phyloP scores from a whole-genome alignment of 2,797 vertebrate genomes.

The Acanthurus leucopareius region DNA sequence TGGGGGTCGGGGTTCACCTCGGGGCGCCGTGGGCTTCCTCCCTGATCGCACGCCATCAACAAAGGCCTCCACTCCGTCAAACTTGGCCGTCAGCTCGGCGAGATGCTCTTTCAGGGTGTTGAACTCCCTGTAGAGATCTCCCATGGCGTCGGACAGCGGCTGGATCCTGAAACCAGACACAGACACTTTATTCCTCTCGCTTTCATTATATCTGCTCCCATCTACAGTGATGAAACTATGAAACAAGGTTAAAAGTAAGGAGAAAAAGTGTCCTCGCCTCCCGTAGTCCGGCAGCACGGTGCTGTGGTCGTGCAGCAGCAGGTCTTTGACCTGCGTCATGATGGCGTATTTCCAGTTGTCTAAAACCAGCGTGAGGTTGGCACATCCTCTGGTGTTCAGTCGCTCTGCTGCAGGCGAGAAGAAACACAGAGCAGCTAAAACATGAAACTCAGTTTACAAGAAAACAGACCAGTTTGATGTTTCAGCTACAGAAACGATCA shows the following conservation, averaged over 20 bases:
- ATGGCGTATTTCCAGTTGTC: conserved; percentile 95
- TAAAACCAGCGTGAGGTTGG: conserved; percentile 90
- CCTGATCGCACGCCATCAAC: conserved; percentile 82
- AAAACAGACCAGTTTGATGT: too few relatives aligned
- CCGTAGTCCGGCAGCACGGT: conserved; percentile 91
- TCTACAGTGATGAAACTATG: background rate
- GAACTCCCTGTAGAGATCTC: conserved; percentile 90
- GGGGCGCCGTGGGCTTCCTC: conserved; percentile 43
- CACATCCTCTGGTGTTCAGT: conserved; percentile 78
- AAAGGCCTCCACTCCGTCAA: conserved; percentile 85
- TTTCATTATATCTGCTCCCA: too few relatives aligned
- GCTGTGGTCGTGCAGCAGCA: conserved; percentile 90
- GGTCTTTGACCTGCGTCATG: conserved; percentile 89
- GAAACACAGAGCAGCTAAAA: background rate
- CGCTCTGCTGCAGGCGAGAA: conserved; percentile 70
- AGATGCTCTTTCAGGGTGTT: conserved; percentile 88
- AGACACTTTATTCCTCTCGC: background rate
- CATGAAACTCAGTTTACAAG: too few relatives aligned
- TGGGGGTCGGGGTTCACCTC: conserved; percentile 26
- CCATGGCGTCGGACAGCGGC: conserved; percentile 87
- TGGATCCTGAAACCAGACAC: conserved; percentile 82
- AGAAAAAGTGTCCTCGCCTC: conserved; percentile 77
- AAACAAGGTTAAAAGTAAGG: too few relatives aligned
- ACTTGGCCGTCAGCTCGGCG: conserved; percentile 82
- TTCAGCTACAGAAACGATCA: too few relatives aligned